Evolutionary conservation across 2,113 vertebrate genomes (phyloP), one percentile per base, ranked within the genome.

Genomic region (Psittacara wagleri): DNA sequence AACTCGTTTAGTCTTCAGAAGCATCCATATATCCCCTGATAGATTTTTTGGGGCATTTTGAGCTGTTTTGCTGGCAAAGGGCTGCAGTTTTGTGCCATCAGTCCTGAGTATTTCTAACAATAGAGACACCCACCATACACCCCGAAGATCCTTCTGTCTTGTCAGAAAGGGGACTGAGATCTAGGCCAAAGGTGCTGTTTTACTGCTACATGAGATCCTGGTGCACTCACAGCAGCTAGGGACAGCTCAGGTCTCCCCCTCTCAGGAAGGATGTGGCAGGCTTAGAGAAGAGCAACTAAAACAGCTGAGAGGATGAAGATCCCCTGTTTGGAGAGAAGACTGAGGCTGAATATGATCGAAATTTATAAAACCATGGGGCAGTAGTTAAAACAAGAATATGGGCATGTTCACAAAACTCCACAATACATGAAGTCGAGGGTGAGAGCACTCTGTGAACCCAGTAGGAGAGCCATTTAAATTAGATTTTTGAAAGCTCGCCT

Each of bases 131-230:
- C 33, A 59, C 16, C 31, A 35, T 23, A 46, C 10, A 69, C 57
- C 1, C 1, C 28, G 24, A 73, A 64, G 39, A 82, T 43, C 23
- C 20, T 68, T 75, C 81, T 79, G 12, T 48, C 28, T 89, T 57
- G 29, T 59, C 70, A 73, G 29, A 41, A 83, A 48, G 27, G 73
- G 37, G 25, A 33, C 33, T 22, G 73, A 87, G 27, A 72, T 57
- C 3, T 44, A 75, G 31, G 31, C 51, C 0, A 0, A 75, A 64
- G 35, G 35, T 23, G 27, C 6, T 0, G 0, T 22, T 78, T 77
- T 72, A 62, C 46, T 85, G 23, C 20, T 61, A 0, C 28, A 7
- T n/a, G 54, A 37, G 35, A 62, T 44, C 43, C n/a, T 28, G 33
- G 46, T 43, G 75, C 43, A 63, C 27, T 17, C 61, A 27, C 33